phyloP scores from a whole-genome alignment of 2,888 invertebrate genomes.

The Metallyticus violacea region DNA sequence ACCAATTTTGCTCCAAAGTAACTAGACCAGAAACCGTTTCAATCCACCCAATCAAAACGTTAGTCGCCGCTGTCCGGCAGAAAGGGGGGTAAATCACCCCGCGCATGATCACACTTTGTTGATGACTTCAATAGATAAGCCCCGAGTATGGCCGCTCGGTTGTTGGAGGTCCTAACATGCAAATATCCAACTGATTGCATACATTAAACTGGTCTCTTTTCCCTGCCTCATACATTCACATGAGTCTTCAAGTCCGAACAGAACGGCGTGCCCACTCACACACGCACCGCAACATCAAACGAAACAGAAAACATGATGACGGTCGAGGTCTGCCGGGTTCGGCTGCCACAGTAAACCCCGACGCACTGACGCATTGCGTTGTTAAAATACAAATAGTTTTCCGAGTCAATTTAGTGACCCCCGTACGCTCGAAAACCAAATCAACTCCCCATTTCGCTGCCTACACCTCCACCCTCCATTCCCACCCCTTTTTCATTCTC shows the following conservation, averaged over 20 bases:
- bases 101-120: slow-evolving; percentile 23
- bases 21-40: not conserved
- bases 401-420: slow-evolving; percentile 25
- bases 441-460: slow-evolving; percentile 19
- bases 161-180: slow-evolving; percentile 11
- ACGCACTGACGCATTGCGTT: not conserved
- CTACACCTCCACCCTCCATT: not conserved
- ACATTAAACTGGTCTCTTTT: slow-evolving; percentile 20
- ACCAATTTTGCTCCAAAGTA: not conserved
- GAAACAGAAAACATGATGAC: not conserved
- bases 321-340: not conserved
- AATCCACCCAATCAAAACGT: slow-evolving; percentile 17
- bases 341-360: not conserved
- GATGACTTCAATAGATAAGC: slow-evolving; percentile 20
- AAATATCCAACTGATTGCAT: slow-evolving; percentile 27
- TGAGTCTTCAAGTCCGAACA: slow-evolving; percentile 9
- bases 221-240: slow-evolving; percentile 20
- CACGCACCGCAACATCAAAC: slow-evolving; percentile 21
- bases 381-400: slow-evolving; percentile 24
- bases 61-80: not conserved
- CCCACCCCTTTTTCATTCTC: not conserved
- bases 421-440: slow-evolving; percentile 11
- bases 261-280: not conserved
- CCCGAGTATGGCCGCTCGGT: not conserved
- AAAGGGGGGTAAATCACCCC: not conserved